A percentile compares a stretch with the other conserved stretches of the same genome.
Conservation (phyloP, 2,797 vertebrate species). For the Mormyrus proboscirostris region DNA sequence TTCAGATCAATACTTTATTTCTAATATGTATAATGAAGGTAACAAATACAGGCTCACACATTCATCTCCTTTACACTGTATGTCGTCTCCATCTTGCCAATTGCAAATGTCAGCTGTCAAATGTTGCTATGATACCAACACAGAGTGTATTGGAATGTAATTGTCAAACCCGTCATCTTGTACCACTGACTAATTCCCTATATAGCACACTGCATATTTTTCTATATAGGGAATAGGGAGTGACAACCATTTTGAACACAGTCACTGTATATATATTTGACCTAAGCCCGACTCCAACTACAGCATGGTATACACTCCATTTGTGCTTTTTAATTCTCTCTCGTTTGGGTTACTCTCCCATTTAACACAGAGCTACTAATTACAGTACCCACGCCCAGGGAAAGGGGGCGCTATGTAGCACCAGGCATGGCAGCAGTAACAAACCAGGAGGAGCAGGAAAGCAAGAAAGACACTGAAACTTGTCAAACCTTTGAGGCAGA, state of each 20-base stretch:
- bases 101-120: neutral
- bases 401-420: neutral
- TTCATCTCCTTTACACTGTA: neutral
- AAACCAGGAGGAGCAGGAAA: neutral
- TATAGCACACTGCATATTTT: neutral
- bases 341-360: neutral
- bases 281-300: neutral
- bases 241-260: neutral
- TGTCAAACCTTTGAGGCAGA: conserved; percentile 92
- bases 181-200: neutral
- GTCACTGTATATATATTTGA: neutral
- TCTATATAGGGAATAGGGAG: neutral
- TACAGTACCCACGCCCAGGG: neutral
- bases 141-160: neutral
- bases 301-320: neutral
- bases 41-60: neutral
- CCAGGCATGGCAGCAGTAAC: neutral
- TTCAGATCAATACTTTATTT: neutral
- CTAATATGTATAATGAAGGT: neutral
- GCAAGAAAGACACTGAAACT: conserved; percentile 3
- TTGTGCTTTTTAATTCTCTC: neutral
- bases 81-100: neutral
- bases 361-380: neutral
- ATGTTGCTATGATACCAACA: neutral
- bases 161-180: neutral